Conservation (phyloP, 1,140 invertebrate genomes). For the Schlechtendalia chinensis region DNA sequence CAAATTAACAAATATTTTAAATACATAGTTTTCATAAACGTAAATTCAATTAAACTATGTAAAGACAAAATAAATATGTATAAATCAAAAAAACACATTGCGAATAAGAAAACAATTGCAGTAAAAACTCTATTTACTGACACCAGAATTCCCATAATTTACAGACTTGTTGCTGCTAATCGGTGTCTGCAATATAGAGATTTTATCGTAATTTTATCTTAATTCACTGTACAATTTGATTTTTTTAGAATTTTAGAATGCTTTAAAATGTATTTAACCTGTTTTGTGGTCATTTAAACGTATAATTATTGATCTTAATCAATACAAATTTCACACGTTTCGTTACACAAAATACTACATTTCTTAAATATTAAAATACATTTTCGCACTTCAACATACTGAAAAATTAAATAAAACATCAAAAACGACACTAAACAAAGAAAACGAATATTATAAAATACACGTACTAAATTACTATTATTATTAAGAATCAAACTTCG, state of each 20-base stretch:
- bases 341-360: not conserved
- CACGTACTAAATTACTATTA: too few species aligned
- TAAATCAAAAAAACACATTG: not conserved
- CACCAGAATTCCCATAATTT: not conserved
- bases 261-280: slow-evolving; percentile 27
- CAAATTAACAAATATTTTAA: too few species aligned
- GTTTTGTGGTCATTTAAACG: slow-evolving; percentile 21
- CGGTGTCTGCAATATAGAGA: not conserved
- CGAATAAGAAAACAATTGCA: not conserved
- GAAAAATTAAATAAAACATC: not conserved
- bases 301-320: not conserved
- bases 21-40: not conserved
- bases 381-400: not conserved
- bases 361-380: not conserved
- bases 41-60: not conserved
- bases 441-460: not conserved
- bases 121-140: not conserved
- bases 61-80: not conserved
- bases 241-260: not conserved
- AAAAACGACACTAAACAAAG: not conserved
- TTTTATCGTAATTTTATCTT: not conserved
- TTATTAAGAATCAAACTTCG: too few species aligned
- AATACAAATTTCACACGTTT: not conserved
- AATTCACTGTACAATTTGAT: not conserved
- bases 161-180: not conserved